phyloP scores from a whole-genome alignment of 2,888 invertebrate genomes.

The Drepana falcataria region DNA sequence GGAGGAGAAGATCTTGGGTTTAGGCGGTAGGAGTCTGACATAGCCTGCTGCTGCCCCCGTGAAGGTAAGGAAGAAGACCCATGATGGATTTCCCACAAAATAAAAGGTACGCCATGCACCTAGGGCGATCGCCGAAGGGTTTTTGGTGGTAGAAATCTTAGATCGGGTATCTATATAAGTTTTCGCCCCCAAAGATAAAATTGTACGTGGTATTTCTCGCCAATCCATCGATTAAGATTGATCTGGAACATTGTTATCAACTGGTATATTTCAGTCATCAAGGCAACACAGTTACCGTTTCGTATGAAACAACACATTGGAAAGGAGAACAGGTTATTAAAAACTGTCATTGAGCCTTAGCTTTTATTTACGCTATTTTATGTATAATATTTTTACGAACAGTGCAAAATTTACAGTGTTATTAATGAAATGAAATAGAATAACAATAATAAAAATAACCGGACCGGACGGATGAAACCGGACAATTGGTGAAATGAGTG shows the following conservation, averaged over 20 bases:
- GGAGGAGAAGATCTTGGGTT: too few species aligned
- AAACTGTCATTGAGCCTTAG: neutral
- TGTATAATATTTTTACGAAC: neutral
- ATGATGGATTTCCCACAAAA: too few species aligned
- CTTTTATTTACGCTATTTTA: neutral
- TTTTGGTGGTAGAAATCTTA: too few species aligned
- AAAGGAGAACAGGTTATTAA: conserved; percentile 14
- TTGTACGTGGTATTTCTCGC: too few species aligned
- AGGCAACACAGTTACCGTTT: conserved; percentile 24
- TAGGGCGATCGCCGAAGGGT: too few species aligned
- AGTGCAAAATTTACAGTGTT: too few species aligned
- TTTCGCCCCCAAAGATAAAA: too few species aligned
- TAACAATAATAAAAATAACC: neutral
- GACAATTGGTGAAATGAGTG: conserved; percentile 32
- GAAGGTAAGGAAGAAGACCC: too few species aligned
- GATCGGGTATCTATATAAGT: too few species aligned
- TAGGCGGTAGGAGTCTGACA: too few species aligned
- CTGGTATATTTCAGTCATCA: conserved; percentile 24
- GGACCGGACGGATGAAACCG: conserved; percentile 3
- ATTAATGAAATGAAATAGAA: neutral
- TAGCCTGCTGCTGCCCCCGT: too few species aligned
- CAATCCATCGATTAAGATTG: conserved; percentile 6
- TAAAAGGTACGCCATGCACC: too few species aligned
- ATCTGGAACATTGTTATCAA: conserved; percentile 27
- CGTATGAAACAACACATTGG: conserved; percentile 15